Evolutionary conservation across 1,140 invertebrate genomes (phyloP), one percentile per base, ranked within the genome.

Genomic region (Parasteatoda tepidariorum): DNA sequence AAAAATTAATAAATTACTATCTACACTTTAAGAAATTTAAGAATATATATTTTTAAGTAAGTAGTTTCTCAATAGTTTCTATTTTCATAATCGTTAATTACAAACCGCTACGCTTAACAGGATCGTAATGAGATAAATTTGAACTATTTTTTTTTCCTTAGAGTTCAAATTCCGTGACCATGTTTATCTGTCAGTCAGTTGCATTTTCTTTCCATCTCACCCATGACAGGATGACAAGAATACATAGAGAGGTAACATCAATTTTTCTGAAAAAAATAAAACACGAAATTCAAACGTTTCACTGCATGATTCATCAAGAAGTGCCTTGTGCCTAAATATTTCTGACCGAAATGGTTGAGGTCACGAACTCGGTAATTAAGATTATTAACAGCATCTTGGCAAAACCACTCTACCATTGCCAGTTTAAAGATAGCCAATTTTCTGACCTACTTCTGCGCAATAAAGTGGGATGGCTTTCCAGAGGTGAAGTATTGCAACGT

Each of bases 301-400:
- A 2, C 4, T 48, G 38, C 1, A 62, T 62, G 2, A 75, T 75
- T 4, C 73, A 41, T 41, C 59, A 64, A 76, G 30, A 76, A 62
- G 26, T 3, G 2, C 57, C 64, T 38, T 64, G 57, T 76, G 55
- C 24, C 2, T 33, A 76, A 24, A 76, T 15, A 64, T 76, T 76
- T 30, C 73, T 13, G 2, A 18, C 18, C 5, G 34, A 64, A 74
- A 74, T 61, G 5, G 24, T 18, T n/a, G 13, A 38, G 13, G n/a
- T 74, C 31, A 61, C 61, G 6, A 18, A 74, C 11, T 61, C 38
- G 30, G 55, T 74, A 48, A 48, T 48, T 4, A 48, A 48, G 18
- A 48, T 41, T 68, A 18, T 68, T 15, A 26, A 2, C 38, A 71
- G 24, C 24, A 26, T 71, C 68, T 71, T 71, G 68, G 22, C 41